These are phyloP conservation scores for Myioborus miniatus DNA, from an alignment of 2,797 vertebrate species.

Conservation along the genomic window DNA sequence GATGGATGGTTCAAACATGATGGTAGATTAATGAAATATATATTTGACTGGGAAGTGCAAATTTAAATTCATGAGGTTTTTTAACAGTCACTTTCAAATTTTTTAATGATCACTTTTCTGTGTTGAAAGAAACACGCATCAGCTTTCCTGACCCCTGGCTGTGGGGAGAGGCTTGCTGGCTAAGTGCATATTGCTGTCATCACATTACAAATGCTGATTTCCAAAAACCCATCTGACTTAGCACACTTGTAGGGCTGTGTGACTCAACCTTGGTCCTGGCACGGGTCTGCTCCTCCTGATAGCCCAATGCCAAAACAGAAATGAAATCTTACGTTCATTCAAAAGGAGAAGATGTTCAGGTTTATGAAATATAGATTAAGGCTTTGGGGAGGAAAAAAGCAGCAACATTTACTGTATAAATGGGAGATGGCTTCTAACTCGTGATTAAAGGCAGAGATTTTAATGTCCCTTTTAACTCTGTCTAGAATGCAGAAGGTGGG, in stretches of 20 bases:
- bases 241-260: not conserved
- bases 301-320: conserved; percentile 55
- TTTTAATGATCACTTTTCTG: not conserved
- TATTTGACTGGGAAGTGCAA: not conserved
- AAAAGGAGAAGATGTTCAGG: not conserved
- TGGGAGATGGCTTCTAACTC: conserved; percentile 43
- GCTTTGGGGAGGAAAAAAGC: conserved; percentile 66
- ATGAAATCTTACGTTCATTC: not conserved
- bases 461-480: conserved; percentile 72
- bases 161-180: not conserved
- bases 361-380: conserved; percentile 65
- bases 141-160: not conserved
- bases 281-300: not conserved
- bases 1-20: not conserved
- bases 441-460: conserved; percentile 73
- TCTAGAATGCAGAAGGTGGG: conserved; percentile 68
- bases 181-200: not conserved
- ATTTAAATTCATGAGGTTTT: conserved; percentile 1
- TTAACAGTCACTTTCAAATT: not conserved
- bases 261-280: conserved; percentile 60
- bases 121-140: not conserved
- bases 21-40: not conserved
- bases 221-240: not conserved
- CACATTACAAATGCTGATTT: not conserved
- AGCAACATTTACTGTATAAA: conserved; percentile 65